These are phyloP conservation scores for Drosophila trichaetosa DNA, from an alignment of 2,888 invertebrate species.

Conservation along the genomic window DNA sequence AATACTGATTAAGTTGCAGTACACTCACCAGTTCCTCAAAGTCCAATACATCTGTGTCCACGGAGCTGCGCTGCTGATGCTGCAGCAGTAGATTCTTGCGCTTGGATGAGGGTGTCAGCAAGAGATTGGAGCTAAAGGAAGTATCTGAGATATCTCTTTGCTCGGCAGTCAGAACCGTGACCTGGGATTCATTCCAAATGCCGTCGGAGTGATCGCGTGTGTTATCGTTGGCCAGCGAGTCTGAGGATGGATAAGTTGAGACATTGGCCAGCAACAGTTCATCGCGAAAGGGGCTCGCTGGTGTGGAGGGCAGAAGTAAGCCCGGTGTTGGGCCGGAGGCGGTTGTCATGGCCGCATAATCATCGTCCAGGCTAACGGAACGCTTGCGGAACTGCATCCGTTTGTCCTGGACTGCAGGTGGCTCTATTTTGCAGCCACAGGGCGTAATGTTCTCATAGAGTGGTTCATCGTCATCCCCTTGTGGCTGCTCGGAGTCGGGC, in stretches of 20 bases:
- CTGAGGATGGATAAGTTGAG: slow-evolving; percentile 91
- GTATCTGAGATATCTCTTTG: slow-evolving; percentile 80
- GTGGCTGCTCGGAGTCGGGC: slow-evolving; percentile 47
- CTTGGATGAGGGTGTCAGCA: slow-evolving; percentile 92
- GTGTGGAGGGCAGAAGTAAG: slow-evolving; percentile 87
- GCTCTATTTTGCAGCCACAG: slow-evolving; percentile 84
- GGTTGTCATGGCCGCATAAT: slow-evolving; percentile 74
- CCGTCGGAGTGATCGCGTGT: slow-evolving; percentile 94
- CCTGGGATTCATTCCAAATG: slow-evolving; percentile 95
- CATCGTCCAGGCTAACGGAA: slow-evolving; percentile 90
- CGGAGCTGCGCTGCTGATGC: slow-evolving; percentile 93
- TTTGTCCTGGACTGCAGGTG: slow-evolving; percentile 68
- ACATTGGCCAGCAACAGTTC: slow-evolving; percentile 87
- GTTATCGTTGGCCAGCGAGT: slow-evolving; percentile 92
- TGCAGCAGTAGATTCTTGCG: slow-evolving; percentile 92
- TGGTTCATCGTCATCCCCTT: slow-evolving; percentile 69
- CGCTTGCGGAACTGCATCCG: slow-evolving; percentile 91
- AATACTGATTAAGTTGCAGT: background rate
- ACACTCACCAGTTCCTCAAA: slow-evolving; percentile 87
- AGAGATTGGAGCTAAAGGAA: slow-evolving; percentile 85
- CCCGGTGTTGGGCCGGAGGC: slow-evolving; percentile 55
- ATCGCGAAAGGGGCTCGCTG: slow-evolving; percentile 87
- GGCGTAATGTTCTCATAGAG: slow-evolving; percentile 82
- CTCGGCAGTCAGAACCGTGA: slow-evolving; percentile 91
- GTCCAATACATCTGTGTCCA: slow-evolving; percentile 93